Evolutionary conservation across 2,797 vertebrate species (phyloP).

Genomic region (Echeneis naucrates): DNA sequence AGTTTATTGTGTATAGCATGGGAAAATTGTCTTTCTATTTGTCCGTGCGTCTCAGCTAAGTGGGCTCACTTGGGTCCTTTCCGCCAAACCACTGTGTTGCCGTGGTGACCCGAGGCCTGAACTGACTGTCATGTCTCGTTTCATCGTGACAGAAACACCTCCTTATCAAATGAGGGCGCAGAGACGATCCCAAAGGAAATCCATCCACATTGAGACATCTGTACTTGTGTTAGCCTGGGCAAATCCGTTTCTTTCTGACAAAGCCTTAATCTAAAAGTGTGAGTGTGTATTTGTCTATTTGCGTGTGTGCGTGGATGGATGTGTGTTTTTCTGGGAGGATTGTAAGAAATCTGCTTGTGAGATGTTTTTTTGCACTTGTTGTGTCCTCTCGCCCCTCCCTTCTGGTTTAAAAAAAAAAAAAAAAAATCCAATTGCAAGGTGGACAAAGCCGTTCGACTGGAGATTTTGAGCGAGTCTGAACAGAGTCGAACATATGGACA

Average conservation of each 20-base stretch:
- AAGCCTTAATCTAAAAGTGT: constrained; percentile 79
- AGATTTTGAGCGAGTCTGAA: constrained; percentile 68
- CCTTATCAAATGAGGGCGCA: constrained; percentile 70
- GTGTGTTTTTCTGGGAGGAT: constrained; percentile 61
- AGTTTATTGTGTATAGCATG: constrained; percentile 12
- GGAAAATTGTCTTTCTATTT: constrained; percentile 27
- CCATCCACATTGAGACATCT: constrained; percentile 78
- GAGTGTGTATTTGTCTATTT: constrained; percentile 33
- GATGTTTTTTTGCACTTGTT: constrained; percentile 68
- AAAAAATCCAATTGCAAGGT: constrained; percentile 71
- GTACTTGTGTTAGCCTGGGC: constrained; percentile 75
- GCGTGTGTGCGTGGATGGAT: constrained; percentile 12
- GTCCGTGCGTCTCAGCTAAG: constrained; percentile 18
- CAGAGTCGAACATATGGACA: constrained; percentile 77
- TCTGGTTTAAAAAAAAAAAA: constrained; percentile 37
- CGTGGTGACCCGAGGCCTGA: constrained; percentile 44
- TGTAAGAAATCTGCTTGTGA: constrained; percentile 71
- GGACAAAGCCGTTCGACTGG: constrained; percentile 78
- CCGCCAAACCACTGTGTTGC: constrained; percentile 46
- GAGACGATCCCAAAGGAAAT: constrained; percentile 79
- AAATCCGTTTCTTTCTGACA: constrained; percentile 81
- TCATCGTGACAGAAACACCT: constrained; percentile 54
- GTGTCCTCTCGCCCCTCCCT: constrained; percentile 49
- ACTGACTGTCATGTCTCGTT: constrained; percentile 47
- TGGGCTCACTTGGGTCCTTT: constrained; percentile 33